phyloP scores from a whole-genome alignment of 2,113 vertebrate genomes.

The Carlito syrichta region DNA sequence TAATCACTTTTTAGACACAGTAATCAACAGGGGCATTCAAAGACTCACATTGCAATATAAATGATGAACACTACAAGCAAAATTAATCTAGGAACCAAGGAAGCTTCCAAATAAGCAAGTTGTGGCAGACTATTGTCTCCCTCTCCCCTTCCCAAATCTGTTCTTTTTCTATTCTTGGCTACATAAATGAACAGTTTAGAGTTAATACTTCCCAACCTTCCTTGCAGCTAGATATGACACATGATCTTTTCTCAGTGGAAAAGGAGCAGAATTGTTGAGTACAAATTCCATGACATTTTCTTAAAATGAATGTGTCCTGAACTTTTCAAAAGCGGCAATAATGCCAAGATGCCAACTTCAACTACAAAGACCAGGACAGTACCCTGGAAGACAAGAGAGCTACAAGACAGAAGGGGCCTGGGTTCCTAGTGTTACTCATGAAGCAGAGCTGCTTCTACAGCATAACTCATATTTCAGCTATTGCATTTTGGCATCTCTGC shows the following conservation, averaged over 20 bases:
- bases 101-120: not conserved
- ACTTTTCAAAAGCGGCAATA: not conserved
- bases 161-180: not conserved
- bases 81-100: constrained; percentile 1
- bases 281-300: not conserved
- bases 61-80: not conserved
- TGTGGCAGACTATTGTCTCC: not conserved
- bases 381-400: not conserved
- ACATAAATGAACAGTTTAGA: not conserved
- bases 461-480: not conserved
- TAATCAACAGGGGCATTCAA: constrained; percentile 13
- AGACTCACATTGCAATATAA: not conserved
- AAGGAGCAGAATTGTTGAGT: not conserved
- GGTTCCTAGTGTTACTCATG: not conserved
- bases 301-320: not conserved
- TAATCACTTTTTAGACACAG: not conserved
- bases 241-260: not conserved
- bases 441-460: not conserved
- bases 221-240: not conserved
- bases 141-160: not conserved
- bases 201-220: not conserved
- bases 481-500: not conserved
- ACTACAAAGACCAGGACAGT: not conserved
- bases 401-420: not conserved
- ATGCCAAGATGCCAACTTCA: not conserved